These are phyloP conservation scores for Neelides sp. DNA, from an alignment of 1,140 invertebrate genomes.

Conservation along the genomic window DNA sequence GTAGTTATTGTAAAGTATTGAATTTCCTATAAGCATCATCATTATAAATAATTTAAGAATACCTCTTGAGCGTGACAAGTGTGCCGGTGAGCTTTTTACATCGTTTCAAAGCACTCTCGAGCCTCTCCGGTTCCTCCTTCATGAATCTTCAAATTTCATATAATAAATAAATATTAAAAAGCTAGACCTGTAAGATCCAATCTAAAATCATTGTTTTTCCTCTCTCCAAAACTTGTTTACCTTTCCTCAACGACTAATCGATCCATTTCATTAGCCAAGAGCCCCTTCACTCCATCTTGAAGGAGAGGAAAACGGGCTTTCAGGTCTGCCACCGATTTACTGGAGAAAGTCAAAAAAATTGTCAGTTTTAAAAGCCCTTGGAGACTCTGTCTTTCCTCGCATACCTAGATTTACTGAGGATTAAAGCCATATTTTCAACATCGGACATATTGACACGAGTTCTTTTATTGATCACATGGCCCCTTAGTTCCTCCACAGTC, in stretches of 20 bases:
- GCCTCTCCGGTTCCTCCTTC: slow-evolving; percentile 82
- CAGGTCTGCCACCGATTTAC: slow-evolving; percentile 87
- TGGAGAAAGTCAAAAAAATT: slow-evolving; percentile 35
- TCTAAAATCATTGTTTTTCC: slow-evolving; percentile 11
- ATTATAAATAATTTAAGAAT: no score
- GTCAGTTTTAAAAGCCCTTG: not conserved
- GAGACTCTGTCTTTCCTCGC: not conserved
- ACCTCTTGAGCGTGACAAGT: slow-evolving; percentile 91
- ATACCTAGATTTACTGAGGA: slow-evolving; percentile 69
- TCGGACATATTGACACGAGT: slow-evolving; percentile 91
- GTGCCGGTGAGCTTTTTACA: slow-evolving; percentile 95
- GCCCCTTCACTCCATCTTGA: slow-evolving; percentile 74
- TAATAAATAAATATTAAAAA: slow-evolving; percentile 32
- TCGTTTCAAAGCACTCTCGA: slow-evolving; percentile 76
- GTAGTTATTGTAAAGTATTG: no score
- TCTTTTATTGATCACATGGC: slow-evolving; percentile 86
- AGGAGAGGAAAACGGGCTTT: slow-evolving; percentile 80
- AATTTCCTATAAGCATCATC: no score
- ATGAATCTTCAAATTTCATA: no score
- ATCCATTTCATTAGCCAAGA: slow-evolving; percentile 85
- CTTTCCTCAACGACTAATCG: slow-evolving; percentile 84
- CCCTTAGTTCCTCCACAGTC: slow-evolving; percentile 83
- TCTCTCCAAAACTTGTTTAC: no score
- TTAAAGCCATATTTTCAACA: slow-evolving; percentile 88
- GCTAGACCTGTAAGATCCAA: not conserved